Conservation (phyloP, 2,113 vertebrate genomes). For the Esox niger region DNA sequence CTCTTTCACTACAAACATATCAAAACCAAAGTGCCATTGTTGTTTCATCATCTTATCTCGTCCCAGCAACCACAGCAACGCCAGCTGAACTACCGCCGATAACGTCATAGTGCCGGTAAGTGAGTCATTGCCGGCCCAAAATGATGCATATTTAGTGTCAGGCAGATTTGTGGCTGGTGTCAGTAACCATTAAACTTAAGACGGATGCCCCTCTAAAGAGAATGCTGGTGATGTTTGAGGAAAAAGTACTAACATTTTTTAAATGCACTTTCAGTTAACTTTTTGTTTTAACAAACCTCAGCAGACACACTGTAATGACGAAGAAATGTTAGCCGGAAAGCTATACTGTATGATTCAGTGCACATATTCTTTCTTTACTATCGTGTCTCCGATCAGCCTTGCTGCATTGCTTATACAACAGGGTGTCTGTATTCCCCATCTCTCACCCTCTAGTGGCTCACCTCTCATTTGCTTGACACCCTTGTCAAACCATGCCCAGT, state of each 20-base stretch:
- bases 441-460: slow-evolving; percentile 1
- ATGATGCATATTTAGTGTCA: slow-evolving; percentile 49
- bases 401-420: slow-evolving; percentile 2
- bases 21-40: slow-evolving; percentile 58
- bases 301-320: slow-evolving; percentile 3
- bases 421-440: slow-evolving; percentile 4
- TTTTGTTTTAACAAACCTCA: not conserved
- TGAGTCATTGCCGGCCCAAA: slow-evolving; percentile 40
- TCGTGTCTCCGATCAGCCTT: not conserved
- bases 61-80: slow-evolving; percentile 4
- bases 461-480: slow-evolving; percentile 57
- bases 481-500: slow-evolving; percentile 52
- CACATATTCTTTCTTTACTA: slow-evolving; percentile 21
- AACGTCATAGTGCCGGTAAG: slow-evolving; percentile 30
- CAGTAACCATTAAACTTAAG: slow-evolving; percentile 42
- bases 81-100: slow-evolving; percentile 22
- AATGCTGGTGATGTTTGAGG: slow-evolving; percentile 28
- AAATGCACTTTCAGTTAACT: slow-evolving; percentile 6
- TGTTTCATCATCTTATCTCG: slow-evolving; percentile 49
- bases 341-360: slow-evolving; percentile 10
- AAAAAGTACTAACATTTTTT: slow-evolving; percentile 40
- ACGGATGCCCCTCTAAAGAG: slow-evolving; percentile 29
- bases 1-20: slow-evolving; percentile 58
- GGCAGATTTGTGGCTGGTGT: slow-evolving; percentile 52
- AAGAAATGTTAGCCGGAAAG: not conserved